A percentile compares a stretch with the other conserved stretches of the same genome.
phyloP scores from a whole-genome alignment of 2,888 invertebrate genomes.

The Melanophora roralis region DNA sequence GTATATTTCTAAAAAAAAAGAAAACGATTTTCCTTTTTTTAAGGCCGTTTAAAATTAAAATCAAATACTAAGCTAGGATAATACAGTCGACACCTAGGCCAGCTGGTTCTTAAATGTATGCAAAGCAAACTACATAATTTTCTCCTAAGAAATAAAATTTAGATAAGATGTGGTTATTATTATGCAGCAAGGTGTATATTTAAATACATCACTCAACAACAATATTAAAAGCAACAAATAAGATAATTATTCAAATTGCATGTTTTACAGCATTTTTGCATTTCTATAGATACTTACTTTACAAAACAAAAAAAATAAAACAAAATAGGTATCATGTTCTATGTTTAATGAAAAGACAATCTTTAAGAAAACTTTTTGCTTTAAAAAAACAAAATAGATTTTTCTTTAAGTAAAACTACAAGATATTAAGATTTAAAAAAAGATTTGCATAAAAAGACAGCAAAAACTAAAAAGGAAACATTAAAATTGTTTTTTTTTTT shows the following conservation, averaged over 20 bases:
- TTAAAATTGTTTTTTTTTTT: slow-evolving; percentile 45
- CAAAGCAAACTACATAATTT: too few relatives aligned
- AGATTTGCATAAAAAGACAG: slow-evolving; percentile 50
- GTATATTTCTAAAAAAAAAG: too few relatives aligned
- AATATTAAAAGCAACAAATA: slow-evolving; percentile 39
- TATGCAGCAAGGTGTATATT: too few relatives aligned
- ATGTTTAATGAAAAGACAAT: slow-evolving; percentile 56
- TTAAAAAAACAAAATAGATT: slow-evolving; percentile 42
- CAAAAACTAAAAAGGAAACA: slow-evolving; percentile 51
- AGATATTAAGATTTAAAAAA: slow-evolving; percentile 57
- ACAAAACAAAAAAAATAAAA: too few relatives aligned
- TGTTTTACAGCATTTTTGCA: slow-evolving; percentile 74
- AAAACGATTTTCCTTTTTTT: too few relatives aligned
- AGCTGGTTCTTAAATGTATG: too few relatives aligned
- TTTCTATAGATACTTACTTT: background rate
- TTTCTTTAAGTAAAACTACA: slow-evolving; percentile 40
- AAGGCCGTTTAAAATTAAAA: too few relatives aligned
- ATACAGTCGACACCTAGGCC: too few relatives aligned
- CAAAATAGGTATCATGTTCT: slow-evolving; percentile 40
- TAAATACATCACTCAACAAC: background rate
- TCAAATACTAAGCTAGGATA: too few relatives aligned
- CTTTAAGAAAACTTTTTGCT: slow-evolving; percentile 19
- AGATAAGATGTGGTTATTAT: too few relatives aligned
- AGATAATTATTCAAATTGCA: slow-evolving; percentile 75
- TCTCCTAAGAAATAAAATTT: too few relatives aligned